These are phyloP conservation scores for Chaetodon trifascialis DNA, from an alignment of 2,113 vertebrate genomes.

Conservation along the genomic window DNA sequence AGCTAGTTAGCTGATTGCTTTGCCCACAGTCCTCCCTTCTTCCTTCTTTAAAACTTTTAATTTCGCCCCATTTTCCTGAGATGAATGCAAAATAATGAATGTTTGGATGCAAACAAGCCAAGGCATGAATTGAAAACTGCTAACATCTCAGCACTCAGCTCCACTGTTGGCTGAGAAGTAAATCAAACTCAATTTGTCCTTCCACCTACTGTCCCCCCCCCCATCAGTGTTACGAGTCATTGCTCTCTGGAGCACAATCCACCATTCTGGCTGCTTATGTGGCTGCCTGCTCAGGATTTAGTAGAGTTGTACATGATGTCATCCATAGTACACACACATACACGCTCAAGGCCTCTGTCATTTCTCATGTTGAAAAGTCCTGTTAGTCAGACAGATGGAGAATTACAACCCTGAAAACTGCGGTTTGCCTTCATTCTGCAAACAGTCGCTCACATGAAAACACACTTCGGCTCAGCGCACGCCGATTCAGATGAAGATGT, in stretches of 20 bases:
- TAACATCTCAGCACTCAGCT: constrained; percentile 25
- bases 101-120: constrained; percentile 21
- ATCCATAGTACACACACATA: constrained; percentile 43
- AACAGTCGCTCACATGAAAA: constrained; percentile 10
- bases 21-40: not conserved
- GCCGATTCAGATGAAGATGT: not conserved
- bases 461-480: not conserved
- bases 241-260: constrained; percentile 66
- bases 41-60: not conserved
- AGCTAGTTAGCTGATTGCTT: not conserved
- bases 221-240: constrained; percentile 67
- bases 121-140: constrained; percentile 7
- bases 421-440: constrained; percentile 28
- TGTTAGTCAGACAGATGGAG: constrained; percentile 64
- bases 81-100: not conserved
- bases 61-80: not conserved
- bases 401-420: constrained; percentile 55
- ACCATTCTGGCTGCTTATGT: constrained; percentile 60
- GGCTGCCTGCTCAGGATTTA: constrained; percentile 67
- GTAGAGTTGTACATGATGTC: constrained; percentile 70
- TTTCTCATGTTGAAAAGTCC: constrained; percentile 38
- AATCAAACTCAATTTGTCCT: constrained; percentile 72
- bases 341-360: constrained; percentile 61
- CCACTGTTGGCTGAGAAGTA: constrained; percentile 49
- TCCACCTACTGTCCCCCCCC: constrained; percentile 66